phyloP scores from a whole-genome alignment of 2,888 invertebrate genomes.

The Lordiphosa andalusiaca region DNA sequence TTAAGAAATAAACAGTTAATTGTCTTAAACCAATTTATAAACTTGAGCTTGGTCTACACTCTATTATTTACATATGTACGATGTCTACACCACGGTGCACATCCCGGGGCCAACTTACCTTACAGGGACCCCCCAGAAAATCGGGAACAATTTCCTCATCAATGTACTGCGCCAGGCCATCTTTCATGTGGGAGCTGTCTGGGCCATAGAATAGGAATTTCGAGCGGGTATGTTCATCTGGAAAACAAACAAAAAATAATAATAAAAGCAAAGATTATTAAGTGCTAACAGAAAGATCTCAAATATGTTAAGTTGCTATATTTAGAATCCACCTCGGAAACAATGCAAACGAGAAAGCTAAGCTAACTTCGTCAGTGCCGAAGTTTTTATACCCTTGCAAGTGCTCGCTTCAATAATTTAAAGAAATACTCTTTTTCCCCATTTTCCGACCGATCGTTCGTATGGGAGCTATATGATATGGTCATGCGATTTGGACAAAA shows the following conservation, averaged over 20 bases:
- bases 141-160: constrained; percentile 92
- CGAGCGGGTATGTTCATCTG: constrained; percentile 94
- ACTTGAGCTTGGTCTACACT: constrained; percentile 1
- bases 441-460: too few relatives aligned
- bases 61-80: not conserved
- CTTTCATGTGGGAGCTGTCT: constrained; percentile 89
- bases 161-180: constrained; percentile 92
- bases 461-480: too few relatives aligned
- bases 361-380: too few relatives aligned
- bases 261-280: not conserved
- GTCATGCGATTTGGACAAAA: too few relatives aligned
- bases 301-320: too few relatives aligned
- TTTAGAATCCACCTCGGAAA: too few relatives aligned
- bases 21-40: constrained; percentile 1
- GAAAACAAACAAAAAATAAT: constrained; percentile 32
- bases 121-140: constrained; percentile 94
- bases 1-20: constrained; percentile 9
- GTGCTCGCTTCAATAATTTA: too few relatives aligned
- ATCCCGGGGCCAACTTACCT: constrained; percentile 82
- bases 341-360: too few relatives aligned
- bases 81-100: not conserved
- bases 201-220: constrained; percentile 96
- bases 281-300: too few relatives aligned
- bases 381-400: too few relatives aligned
- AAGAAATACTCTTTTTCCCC: too few relatives aligned